Evolutionary conservation across 2,113 vertebrate species (phyloP), one percentile per base, ranked within the genome.

Genomic region (Potamarius usumacintae): DNA sequence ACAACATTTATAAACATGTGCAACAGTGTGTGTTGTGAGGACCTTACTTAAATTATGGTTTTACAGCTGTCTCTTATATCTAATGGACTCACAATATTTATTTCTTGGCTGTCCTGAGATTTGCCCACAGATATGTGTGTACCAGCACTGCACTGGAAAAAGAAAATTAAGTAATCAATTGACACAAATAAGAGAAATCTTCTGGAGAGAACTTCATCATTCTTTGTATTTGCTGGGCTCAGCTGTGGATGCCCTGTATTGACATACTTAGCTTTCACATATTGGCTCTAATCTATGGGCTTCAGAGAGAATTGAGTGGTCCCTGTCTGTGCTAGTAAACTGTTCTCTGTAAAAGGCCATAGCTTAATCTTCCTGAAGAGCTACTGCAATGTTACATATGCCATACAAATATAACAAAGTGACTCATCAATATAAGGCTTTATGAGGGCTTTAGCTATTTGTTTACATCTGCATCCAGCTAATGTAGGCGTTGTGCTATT

Each of bases 91-190:
- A 76, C 82, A 78, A 62, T 84, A 86, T 90, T 86, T 86, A 84
- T 86, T 85, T 78, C 55, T 67, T 77, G 53, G 67, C 50, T 87
- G 77, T 82, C 55, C 8, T 22, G 72, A 52, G 80, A 53, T 84
- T 76, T 22, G 71, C 42, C 53, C 85, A 74, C 79, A 85, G 85
- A 85, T 74, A 85, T 53, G 82, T 78, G 77, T 53, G 82, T 27
- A 77, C 14, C 25, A 79, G 22, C 72, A 63, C 85, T 83, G 79
- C 77, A 87, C 82, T 42, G 18, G 50, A 83, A 65, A 52, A 69
- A 89, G 82, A 90, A 88, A 90, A 91, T 87, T 58, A 89, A 87
- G 69, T 85, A 89, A 91, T 91, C 87, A 78, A 92, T 91, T 81
- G 67, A 53, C 80, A 90, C 90, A 87, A 90, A 85, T 89, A 89